Conservation (phyloP, 2,113 vertebrate genomes). For the Hippocampus guttulatus region DNA sequence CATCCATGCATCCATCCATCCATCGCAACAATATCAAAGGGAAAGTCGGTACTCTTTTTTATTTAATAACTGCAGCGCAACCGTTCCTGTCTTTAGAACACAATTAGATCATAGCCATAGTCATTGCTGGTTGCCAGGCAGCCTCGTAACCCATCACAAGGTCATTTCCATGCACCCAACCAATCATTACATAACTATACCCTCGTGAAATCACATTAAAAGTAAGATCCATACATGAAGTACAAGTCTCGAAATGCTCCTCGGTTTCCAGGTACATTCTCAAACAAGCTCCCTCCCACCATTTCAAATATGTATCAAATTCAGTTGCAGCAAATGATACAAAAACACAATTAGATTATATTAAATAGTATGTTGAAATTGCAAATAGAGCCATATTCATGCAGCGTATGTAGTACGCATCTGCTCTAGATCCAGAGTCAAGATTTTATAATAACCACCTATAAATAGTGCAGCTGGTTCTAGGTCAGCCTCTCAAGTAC, state of each 20-base stretch:
- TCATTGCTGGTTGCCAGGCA: constrained; percentile 20
- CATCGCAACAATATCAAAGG: constrained; percentile 15
- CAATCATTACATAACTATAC: background rate
- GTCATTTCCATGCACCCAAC: constrained; percentile 12
- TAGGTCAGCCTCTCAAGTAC: constrained; percentile 61
- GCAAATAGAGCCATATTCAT: background rate
- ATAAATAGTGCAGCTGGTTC: constrained; percentile 67
- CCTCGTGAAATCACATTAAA: background rate
- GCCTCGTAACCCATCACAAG: constrained; percentile 14
- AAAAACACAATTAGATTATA: too few relatives aligned
- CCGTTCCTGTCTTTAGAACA: constrained; percentile 5
- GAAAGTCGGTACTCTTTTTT: background rate
- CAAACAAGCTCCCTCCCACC: background rate
- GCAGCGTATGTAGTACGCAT: background rate
- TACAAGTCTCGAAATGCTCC: background rate
- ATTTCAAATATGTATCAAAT: too few relatives aligned
- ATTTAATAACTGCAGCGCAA: constrained; percentile 12
- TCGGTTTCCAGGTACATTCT: background rate
- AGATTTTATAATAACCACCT: constrained; percentile 56
- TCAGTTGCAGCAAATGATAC: too few relatives aligned
- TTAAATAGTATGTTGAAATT: too few relatives aligned
- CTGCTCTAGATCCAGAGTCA: constrained; percentile 44
- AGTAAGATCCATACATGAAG: background rate
- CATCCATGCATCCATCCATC: background rate
- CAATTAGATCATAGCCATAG: background rate